These are phyloP conservation scores for Tachycineta bicolor DNA, from an alignment of 2,113 vertebrate genomes.

Conservation along the genomic window DNA sequence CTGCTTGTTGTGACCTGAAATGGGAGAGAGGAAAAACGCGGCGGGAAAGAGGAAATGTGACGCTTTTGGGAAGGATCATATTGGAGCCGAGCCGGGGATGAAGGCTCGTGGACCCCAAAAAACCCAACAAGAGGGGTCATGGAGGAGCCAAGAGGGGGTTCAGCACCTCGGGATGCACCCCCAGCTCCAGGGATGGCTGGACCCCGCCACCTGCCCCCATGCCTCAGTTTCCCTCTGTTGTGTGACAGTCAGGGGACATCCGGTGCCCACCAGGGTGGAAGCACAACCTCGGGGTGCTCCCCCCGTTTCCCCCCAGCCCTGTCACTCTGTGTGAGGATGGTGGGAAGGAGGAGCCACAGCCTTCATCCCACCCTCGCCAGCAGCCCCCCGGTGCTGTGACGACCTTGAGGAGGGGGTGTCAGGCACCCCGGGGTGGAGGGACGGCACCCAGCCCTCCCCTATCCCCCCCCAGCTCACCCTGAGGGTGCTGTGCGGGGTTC, in stretches of 20 bases:
- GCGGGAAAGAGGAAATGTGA: neutral
- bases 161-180: accelerated
- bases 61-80: accelerated
- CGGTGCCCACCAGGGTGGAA: neutral
- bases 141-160: accelerated
- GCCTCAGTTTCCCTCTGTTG: neutral
- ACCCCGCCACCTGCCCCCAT: accelerated
- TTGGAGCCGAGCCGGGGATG: neutral
- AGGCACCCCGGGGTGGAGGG: neutral
- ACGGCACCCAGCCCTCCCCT: neutral
- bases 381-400: neutral
- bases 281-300: neutral
- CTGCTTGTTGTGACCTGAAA: neutral
- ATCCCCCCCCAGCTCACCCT: neutral
- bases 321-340: neutral
- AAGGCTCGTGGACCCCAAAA: neutral
- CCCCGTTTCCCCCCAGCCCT: neutral
- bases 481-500: neutral
- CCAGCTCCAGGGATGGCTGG: neutral
- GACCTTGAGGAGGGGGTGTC: neutral
- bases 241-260: accelerated
- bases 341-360: neutral
- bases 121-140: accelerated
- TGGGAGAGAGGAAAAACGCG: neutral
- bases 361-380: neutral